phyloP scores from a whole-genome alignment of 2,888 invertebrate genomes.

The Cheilosia impressa region DNA sequence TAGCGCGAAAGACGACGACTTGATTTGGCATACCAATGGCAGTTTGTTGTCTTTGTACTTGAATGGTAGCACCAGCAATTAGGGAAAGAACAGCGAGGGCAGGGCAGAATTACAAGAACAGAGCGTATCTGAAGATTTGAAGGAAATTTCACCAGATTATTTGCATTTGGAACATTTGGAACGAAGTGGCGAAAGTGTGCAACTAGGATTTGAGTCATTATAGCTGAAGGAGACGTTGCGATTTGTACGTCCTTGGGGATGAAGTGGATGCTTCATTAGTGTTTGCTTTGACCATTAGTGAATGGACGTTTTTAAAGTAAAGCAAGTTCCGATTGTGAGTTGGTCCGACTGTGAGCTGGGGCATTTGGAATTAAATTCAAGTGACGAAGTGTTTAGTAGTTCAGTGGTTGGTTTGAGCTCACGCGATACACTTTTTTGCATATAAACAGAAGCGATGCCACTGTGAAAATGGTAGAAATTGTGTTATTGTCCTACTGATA shows the following conservation, averaged over 20 bases:
- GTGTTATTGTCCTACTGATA: no score
- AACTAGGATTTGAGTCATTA: conserved; percentile 31
- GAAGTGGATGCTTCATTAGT: conserved; percentile 19
- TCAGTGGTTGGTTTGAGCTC: no score
- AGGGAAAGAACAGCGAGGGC: conserved; percentile 12
- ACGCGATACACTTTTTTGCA: no score
- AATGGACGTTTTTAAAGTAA: conserved; percentile 1
- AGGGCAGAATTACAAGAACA: conserved; percentile 19
- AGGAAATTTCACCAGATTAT: conserved; percentile 42
- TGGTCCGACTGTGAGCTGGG: no score
- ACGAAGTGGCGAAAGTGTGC: conserved; percentile 10
- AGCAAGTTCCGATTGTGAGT: background rate
- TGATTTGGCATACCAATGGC: conserved; percentile 29
- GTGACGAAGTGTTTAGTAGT: no score
- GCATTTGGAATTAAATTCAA: no score
- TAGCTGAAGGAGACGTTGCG: conserved; percentile 23
- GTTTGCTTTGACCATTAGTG: background rate
- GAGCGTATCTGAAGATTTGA: conserved; percentile 41
- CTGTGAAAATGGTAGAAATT: no score
- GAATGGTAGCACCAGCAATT: conserved; percentile 46
- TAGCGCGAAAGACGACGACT: conserved; percentile 24
- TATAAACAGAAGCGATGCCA: no score
- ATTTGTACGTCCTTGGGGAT: conserved; percentile 22
- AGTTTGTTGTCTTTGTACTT: conserved; percentile 32
- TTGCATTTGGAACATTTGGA: conserved; percentile 41